Conservation (phyloP, 2,113 vertebrate species). For the Oncorhynchus mykiss region DNA sequence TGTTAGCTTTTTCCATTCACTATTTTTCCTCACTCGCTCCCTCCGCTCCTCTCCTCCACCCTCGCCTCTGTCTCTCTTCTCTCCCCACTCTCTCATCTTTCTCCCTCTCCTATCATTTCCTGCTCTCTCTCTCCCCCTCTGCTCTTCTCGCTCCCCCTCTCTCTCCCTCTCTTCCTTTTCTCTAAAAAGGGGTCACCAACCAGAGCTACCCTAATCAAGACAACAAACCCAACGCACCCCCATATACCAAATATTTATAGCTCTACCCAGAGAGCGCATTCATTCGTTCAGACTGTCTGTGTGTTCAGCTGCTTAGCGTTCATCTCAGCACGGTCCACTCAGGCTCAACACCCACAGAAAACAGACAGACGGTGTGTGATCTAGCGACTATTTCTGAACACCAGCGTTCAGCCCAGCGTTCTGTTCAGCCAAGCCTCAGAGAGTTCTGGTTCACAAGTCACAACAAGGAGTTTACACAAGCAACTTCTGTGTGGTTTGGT, state of each 20-base stretch:
- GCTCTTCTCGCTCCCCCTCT: slow-evolving; percentile 5
- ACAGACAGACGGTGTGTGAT: slow-evolving; percentile 34
- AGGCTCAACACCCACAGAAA: slow-evolving; percentile 45
- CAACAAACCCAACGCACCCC: slow-evolving; percentile 48
- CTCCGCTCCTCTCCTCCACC: neutral
- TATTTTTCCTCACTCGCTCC: neutral
- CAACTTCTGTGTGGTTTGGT: slow-evolving; percentile 56
- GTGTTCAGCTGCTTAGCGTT: slow-evolving; percentile 2
- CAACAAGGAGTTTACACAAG: slow-evolving; percentile 64
- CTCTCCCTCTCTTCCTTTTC: slow-evolving; percentile 21
- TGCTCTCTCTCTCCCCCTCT: neutral
- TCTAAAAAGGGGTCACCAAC: slow-evolving; percentile 53
- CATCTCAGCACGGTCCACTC: slow-evolving; percentile 41
- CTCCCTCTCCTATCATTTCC: slow-evolving; percentile 6
- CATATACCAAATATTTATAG: slow-evolving; percentile 46
- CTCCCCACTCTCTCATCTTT: slow-evolving; percentile 37
- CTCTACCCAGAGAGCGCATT: slow-evolving; percentile 21
- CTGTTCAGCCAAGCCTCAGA: slow-evolving; percentile 45
- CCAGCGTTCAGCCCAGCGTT: slow-evolving; percentile 37
- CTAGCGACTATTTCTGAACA: slow-evolving; percentile 59
- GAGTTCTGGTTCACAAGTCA: slow-evolving; percentile 38
- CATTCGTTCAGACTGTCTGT: slow-evolving; percentile 46
- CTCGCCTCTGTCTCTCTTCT: neutral
- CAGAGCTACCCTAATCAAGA: slow-evolving; percentile 63
- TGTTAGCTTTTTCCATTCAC: slow-evolving; percentile 35